phyloP scores from a whole-genome alignment of 2,113 vertebrate species.

The Hepsetus odoe region DNA sequence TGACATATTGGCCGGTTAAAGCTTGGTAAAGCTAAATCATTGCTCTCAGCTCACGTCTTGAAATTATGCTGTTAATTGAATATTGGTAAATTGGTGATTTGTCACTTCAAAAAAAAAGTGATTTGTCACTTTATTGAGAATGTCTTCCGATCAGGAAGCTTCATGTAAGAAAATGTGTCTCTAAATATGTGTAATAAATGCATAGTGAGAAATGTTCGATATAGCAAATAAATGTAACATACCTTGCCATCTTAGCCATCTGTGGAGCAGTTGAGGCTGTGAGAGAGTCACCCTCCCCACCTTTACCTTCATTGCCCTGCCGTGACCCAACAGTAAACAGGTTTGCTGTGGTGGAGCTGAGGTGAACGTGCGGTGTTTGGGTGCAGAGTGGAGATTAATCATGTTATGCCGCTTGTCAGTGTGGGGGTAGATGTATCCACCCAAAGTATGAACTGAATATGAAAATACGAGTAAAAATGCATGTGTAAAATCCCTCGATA shows the following conservation, averaged over 20 bases:
- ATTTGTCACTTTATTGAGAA: too few relatives aligned
- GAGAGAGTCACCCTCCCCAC: neutral
- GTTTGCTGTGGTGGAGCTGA: neutral
- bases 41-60: neutral
- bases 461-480: neutral
- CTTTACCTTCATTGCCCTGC: neutral
- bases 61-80: neutral
- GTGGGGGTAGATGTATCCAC: neutral
- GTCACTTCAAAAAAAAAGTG: too few relatives aligned
- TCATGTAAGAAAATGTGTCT: too few relatives aligned
- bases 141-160: too few relatives aligned
- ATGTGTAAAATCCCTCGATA: neutral
- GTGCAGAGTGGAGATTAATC: slow-evolving; percentile 8
- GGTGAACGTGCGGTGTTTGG: slow-evolving; percentile 27
- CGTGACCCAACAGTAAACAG: neutral
- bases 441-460: neutral
- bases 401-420: neutral
- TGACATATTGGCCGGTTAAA: neutral
- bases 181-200: too few relatives aligned
- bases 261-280: neutral
- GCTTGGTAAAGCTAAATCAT: neutral
- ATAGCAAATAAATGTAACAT: too few relatives aligned
- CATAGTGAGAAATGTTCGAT: too few relatives aligned
- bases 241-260: too few relatives aligned
- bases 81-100: too few relatives aligned